Percentiles rank a stretch among this genome's conserved stretches.
These are phyloP conservation scores for Pteropus rufus DNA, from an alignment of 2,797 vertebrate genomes.

Conservation along the genomic window DNA sequence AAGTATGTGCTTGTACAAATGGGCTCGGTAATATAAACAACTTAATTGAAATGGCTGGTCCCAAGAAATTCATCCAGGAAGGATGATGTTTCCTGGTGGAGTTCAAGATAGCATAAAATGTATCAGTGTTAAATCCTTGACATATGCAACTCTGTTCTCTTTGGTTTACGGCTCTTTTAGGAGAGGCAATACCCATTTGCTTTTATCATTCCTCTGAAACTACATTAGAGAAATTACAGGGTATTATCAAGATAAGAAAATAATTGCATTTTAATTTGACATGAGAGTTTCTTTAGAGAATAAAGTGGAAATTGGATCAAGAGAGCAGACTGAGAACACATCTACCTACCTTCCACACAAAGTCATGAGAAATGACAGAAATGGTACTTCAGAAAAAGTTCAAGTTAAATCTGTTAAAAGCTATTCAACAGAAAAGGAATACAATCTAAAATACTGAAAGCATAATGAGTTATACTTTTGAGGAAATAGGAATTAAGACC, in stretches of 20 bases:
- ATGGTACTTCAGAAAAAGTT: not conserved
- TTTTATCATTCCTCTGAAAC: conserved; percentile 68
- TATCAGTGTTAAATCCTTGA: conserved; percentile 60
- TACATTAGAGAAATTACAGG: conserved; percentile 63
- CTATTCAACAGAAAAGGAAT: not conserved
- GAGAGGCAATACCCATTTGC: conserved; percentile 48
- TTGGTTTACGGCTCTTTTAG: conserved; percentile 51
- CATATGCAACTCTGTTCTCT: conserved; percentile 56
- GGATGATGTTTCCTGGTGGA: conserved; percentile 63
- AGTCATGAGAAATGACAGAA: not conserved
- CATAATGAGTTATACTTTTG: not conserved
- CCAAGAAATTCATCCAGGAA: conserved; percentile 61
- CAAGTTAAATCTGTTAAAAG: not conserved
- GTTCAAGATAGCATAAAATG: conserved; percentile 54
- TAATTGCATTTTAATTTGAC: conserved; percentile 76
- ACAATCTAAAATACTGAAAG: not conserved
- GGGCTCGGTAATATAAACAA: conserved; percentile 60
- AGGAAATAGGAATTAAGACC: not conserved
- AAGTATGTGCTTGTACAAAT: conserved; percentile 10
- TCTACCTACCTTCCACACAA: not conserved
- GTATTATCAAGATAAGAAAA: conserved; percentile 74
- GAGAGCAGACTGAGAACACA: conserved; percentile 32
- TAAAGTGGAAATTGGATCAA: conserved; percentile 54
- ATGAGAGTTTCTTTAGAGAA: conserved; percentile 70
- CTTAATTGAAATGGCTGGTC: conserved; percentile 70